Base-by-base conservation (phyloP, 2,113 vertebrate species). In the Proteles cristata region DNA sequence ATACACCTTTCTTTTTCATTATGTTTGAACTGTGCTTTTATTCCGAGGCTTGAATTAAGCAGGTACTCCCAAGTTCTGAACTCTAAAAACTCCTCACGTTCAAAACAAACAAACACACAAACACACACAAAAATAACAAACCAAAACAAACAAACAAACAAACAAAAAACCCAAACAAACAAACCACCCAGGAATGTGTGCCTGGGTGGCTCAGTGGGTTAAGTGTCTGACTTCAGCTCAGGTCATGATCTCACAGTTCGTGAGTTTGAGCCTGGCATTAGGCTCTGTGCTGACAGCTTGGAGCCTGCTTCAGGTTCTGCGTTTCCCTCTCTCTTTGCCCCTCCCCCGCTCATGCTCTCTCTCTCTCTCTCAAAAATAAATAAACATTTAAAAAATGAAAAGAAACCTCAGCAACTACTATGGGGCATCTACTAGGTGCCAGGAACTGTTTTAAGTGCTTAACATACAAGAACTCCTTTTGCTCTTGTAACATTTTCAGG, bases 41-140 rank as follows among this genome's bases (percentile, higher is more conserved):
- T 88, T 89, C 55, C 66, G 10, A 9, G 71, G 92, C 68, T 93
- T 85, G 73, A 90, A 85, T 89, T 43, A 92, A 90, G 31, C 23
- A 93, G 55, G 74, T 89, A 35, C 53, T 95, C 26, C 63, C 43
- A 84, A 90, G 61, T 84, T 93, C 77, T 55, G 50, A 96, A 96
- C 45, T 86, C 45, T 69, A 88, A 97, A 95, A 82, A 83, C 6
- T 77, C 43, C 82, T 90, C 28, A 26, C 3, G 9, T 43, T 58
- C 19, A 58, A 23, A 61, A 61, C 6, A 58, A 21, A 58, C 2
- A 61, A 7, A 61, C 19, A 55, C 9, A 53, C 11, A 55, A 15
- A 55, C 53, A 55, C 3, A 55, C 14, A 17, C 15, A 55, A 3
- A 17, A 3, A 53, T 14, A 39, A 39, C 39, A 39, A 58, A 21